These are phyloP conservation scores for Neoitamus cyanurus DNA, from an alignment of 2,888 invertebrate genomes.

Conservation along the genomic window DNA sequence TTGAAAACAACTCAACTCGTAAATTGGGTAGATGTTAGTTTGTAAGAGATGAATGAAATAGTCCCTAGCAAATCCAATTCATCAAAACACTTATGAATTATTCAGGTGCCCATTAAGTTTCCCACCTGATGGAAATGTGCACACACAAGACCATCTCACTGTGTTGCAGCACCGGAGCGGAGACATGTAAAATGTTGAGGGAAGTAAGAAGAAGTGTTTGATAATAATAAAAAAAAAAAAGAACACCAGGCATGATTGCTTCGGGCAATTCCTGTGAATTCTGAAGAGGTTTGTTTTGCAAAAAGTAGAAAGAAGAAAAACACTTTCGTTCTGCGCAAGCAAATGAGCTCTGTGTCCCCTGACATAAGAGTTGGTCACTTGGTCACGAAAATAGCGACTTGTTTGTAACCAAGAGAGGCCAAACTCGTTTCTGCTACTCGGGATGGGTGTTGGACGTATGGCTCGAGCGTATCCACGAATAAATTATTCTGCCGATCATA, in stretches of 20 bases:
- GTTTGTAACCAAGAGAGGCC: neutral
- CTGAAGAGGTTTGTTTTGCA: neutral
- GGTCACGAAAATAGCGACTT: neutral
- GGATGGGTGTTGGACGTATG: neutral
- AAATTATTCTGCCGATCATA: neutral
- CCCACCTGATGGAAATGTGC: neutral
- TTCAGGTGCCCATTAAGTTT: neutral
- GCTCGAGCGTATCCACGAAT: neutral
- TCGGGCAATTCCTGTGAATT: neutral
- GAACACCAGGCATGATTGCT: neutral
- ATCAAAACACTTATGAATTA: slow-evolving; percentile 5
- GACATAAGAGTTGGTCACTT: neutral
- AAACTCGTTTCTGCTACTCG: neutral
- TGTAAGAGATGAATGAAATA: neutral
- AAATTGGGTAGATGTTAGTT: neutral
- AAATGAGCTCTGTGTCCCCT: neutral
- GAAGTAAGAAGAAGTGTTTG: neutral
- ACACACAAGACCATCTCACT: neutral
- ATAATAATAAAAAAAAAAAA: neutral
- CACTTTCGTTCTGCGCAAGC: neutral
- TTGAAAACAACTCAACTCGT: neutral
- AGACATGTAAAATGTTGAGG: neutral
- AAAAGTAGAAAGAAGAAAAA: neutral
- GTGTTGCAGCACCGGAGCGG: neutral
- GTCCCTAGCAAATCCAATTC: neutral